phyloP scores from a whole-genome alignment of 2,888 invertebrate species.

The Papilio protenor region DNA sequence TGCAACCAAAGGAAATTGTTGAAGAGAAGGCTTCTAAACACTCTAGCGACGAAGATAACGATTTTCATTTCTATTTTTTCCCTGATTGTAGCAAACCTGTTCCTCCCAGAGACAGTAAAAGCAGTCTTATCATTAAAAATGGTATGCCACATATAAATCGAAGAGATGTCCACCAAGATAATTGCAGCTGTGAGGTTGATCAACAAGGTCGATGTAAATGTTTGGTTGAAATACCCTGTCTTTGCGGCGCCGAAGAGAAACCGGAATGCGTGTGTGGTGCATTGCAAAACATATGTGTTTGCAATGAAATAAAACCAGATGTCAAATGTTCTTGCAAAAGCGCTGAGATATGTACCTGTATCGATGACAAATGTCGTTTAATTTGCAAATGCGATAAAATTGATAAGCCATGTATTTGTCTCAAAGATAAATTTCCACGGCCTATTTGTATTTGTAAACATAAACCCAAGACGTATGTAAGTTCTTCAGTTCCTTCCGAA shows the following conservation, averaged over 20 bases:
- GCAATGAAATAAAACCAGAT: conserved; percentile 59
- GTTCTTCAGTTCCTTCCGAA: conserved; percentile 18
- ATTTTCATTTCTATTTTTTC: conserved; percentile 78
- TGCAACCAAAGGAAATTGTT: conserved; percentile 51
- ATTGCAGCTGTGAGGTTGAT: conserved; percentile 64
- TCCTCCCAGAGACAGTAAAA: conserved; percentile 59
- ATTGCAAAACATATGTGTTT: conserved; percentile 66
- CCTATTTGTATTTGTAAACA: conserved; percentile 68
- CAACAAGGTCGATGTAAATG: conserved; percentile 68
- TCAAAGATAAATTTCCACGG: conserved; percentile 62
- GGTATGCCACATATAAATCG: conserved; percentile 72
- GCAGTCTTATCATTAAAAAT: conserved; percentile 66
- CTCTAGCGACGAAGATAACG: conserved; percentile 60
- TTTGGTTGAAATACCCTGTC: conserved; percentile 64
- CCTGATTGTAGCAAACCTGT: conserved; percentile 70
- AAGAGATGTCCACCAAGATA: conserved; percentile 49
- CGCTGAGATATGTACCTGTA: conserved; percentile 66
- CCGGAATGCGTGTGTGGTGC: conserved; percentile 66
- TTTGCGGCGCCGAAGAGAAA: conserved; percentile 66
- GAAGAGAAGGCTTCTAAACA: conserved; percentile 55
- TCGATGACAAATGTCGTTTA: conserved; percentile 60
- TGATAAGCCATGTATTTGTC: conserved; percentile 72
- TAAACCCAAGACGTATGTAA: conserved; percentile 54
- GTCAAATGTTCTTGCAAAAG: conserved; percentile 64
- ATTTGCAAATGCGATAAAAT: conserved; percentile 66